Conservation (phyloP, 2,113 vertebrate species). For the Nibea coibor region DNA sequence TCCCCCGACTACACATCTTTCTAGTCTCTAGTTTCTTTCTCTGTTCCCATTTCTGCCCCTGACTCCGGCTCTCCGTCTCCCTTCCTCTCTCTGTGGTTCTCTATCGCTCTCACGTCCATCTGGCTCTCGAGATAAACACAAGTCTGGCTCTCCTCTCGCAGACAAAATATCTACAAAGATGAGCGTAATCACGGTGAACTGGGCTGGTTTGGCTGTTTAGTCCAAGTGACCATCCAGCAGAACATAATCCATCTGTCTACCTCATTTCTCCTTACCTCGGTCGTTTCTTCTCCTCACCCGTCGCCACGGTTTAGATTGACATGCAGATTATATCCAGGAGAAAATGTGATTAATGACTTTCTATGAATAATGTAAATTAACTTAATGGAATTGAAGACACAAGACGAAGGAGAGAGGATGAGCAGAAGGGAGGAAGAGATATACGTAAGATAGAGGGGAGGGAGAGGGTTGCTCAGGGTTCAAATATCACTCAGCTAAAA, state of each 20-base stretch:
- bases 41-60: conserved; percentile 15
- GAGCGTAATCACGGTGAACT: conserved; percentile 49
- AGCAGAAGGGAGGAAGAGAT: conserved; percentile 8
- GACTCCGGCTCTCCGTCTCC: conserved; percentile 32
- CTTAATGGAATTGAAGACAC: conserved; percentile 85
- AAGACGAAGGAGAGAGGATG: conserved; percentile 25
- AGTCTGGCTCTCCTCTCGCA: conserved; percentile 58
- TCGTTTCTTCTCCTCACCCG: background rate
- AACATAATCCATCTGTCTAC: conserved; percentile 69
- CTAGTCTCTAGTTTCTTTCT: conserved; percentile 24
- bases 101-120: conserved; percentile 58
- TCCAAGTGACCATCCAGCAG: conserved; percentile 39
- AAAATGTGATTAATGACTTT: conserved; percentile 84
- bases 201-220: conserved; percentile 37
- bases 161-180: conserved; percentile 70
- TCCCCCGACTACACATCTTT: conserved; percentile 53
- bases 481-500: conserved; percentile 90
- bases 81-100: conserved; percentile 28
- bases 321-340: conserved; percentile 79
- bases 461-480: conserved; percentile 83
- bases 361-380: conserved; percentile 87
- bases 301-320: conserved; percentile 70
- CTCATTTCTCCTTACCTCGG: conserved; percentile 40
- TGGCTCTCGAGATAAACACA: conserved; percentile 75
- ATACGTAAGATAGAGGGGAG: conserved; percentile 43